Evolutionary conservation across 2,113 vertebrate species (phyloP).

Genomic region (Macrotus californicus): DNA sequence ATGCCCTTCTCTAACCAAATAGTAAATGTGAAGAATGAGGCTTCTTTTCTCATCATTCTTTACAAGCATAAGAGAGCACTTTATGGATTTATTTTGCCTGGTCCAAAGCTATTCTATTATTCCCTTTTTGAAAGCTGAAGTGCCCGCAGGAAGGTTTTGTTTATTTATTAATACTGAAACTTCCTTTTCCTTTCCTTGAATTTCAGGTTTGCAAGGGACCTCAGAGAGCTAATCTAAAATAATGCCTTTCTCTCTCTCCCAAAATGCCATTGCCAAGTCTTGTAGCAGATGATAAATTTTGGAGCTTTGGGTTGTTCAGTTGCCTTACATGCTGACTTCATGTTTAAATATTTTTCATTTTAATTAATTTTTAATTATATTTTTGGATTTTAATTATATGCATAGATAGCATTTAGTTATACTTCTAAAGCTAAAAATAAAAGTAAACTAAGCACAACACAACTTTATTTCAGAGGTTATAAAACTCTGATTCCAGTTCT

Average conservation of each 20-base stretch:
- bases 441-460: background rate
- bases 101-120: background rate
- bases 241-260: background rate
- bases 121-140: background rate
- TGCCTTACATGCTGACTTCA: background rate
- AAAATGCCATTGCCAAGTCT: background rate
- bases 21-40: background rate
- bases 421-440: background rate
- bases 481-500: background rate
- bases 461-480: background rate
- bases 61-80: background rate
- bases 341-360: background rate
- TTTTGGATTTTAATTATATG: background rate
- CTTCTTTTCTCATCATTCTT: background rate
- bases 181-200: background rate
- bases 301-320: background rate
- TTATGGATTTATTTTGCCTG: background rate
- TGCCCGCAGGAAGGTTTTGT: background rate
- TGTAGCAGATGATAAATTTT: background rate
- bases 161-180: conserved; percentile 38
- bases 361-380: background rate
- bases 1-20: background rate
- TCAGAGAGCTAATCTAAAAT: background rate
- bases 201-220: background rate
- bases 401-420: background rate